Conservation (phyloP, 2,888 invertebrate species). For the Strigamia maritima region DNA sequence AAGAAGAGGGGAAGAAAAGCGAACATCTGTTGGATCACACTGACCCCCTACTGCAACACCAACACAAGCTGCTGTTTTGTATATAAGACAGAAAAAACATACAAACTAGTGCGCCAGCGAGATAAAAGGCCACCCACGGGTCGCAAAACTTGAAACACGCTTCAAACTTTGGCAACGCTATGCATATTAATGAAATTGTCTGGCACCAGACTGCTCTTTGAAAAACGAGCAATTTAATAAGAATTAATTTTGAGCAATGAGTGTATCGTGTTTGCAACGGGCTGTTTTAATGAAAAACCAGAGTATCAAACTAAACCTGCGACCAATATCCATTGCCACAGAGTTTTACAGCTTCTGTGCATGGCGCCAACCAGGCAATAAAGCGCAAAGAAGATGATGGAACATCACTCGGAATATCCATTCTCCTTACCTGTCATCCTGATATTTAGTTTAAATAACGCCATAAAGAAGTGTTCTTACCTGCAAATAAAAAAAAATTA, state of each 20-base stretch:
- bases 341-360: constrained; percentile 8
- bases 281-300: constrained; percentile 19
- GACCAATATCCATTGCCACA: constrained; percentile 24
- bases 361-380: constrained; percentile 27
- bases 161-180: constrained; percentile 4
- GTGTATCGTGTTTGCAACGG: constrained; percentile 17
- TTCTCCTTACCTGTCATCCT: constrained; percentile 11
- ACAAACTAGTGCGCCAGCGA: background rate
- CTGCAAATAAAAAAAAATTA: background rate
- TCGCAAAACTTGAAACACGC: background rate
- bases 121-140: constrained; percentile 26
- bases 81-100: constrained; percentile 17
- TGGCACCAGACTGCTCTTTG: constrained; percentile 1
- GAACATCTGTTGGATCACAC: constrained; percentile 15
- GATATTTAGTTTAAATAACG: constrained; percentile 4
- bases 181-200: constrained; percentile 20
- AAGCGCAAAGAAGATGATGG: constrained; percentile 7
- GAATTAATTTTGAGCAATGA: background rate
- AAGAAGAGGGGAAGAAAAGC: background rate
- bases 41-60: constrained; percentile 15
- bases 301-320: constrained; percentile 11
- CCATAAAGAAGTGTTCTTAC: background rate
- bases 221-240: constrained; percentile 20
- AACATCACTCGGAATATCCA: background rate
- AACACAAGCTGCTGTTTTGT: constrained; percentile 24